phyloP scores from a whole-genome alignment of 2,888 invertebrate genomes.

The Spodoptera picta region DNA sequence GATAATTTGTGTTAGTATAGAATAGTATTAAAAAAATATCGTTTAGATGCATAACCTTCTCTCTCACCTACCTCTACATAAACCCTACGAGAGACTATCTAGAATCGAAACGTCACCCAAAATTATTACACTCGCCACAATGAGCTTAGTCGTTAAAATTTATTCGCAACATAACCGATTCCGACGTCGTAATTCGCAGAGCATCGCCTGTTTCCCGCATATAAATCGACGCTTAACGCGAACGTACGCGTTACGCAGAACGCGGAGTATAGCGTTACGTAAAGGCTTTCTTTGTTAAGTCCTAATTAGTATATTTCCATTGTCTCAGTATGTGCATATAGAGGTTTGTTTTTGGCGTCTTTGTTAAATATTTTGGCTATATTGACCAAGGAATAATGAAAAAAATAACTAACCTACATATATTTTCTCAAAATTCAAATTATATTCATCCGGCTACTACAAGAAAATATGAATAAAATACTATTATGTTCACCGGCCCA shows the following conservation, averaged over 20 bases:
- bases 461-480: no score
- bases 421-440: no score
- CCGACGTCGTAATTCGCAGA: slow-evolving; percentile 51
- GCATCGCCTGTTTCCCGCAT: slow-evolving; percentile 48
- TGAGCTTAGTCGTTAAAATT: slow-evolving; percentile 51
- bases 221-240: slow-evolving; percentile 51
- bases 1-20: no score
- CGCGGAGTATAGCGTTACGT: slow-evolving; percentile 45
- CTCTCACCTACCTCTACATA: no score
- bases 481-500: no score
- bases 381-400: no score
- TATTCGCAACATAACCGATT: slow-evolving; percentile 53
- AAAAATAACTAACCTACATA: no score
- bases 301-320: slow-evolving; percentile 54
- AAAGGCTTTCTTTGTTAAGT: slow-evolving; percentile 54
- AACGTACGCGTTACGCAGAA: slow-evolving; percentile 46
- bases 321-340: slow-evolving; percentile 43
- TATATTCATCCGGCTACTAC: no score
- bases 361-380: slow-evolving; percentile 11
- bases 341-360: slow-evolving; percentile 31
- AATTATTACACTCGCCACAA: slow-evolving; percentile 40
- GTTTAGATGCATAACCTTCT: no score
- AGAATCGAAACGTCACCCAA: slow-evolving; percentile 17
- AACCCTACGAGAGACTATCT: no score
- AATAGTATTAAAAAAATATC: no score